Evolutionary conservation across 2,888 invertebrate species (phyloP).

Genomic region (Tenthredo distinguenda): DNA sequence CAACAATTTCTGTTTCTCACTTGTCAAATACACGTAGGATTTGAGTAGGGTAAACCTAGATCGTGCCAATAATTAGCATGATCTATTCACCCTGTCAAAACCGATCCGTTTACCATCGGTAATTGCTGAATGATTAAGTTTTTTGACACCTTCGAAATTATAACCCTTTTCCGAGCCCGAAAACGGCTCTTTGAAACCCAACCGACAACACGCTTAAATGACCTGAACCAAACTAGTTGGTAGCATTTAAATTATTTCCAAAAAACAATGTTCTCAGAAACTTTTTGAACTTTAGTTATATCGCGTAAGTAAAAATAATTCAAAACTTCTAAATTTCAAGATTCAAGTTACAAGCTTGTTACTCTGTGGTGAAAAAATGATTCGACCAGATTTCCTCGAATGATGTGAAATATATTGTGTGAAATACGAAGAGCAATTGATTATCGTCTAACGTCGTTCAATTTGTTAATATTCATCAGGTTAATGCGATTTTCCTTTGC

Average conservation of each 20-base stretch:
- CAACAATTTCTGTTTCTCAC: not conserved
- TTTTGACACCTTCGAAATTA: slow-evolving; percentile 13
- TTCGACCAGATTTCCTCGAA: not conserved
- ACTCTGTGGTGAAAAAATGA: not conserved
- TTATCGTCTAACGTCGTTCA: not conserved
- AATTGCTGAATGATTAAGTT: slow-evolving; percentile 17
- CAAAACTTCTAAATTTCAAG: not conserved
- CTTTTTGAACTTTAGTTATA: not conserved
- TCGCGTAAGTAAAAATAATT: not conserved
- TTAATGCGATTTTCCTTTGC: slow-evolving; percentile 24
- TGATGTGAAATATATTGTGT: not conserved
- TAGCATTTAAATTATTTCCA: not conserved
- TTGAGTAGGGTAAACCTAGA: slow-evolving; percentile 20
- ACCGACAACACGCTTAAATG: not conserved
- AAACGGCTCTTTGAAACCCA: not conserved
- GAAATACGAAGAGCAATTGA: not conserved
- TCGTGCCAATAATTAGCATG: slow-evolving; percentile 32
- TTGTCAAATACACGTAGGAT: slow-evolving; percentile 2
- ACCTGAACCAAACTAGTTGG: slow-evolving; percentile 6
- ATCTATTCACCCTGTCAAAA: slow-evolving; percentile 30
- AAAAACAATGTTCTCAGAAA: not conserved
- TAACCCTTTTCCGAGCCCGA: not conserved
- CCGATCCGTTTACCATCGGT: not conserved
- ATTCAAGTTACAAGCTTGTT: not conserved
- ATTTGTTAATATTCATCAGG: not conserved